A percentile compares a stretch with the other conserved stretches of the same genome.
These are phyloP conservation scores for Andrena dorsata DNA, from an alignment of 2,888 invertebrate species.

Conservation along the genomic window DNA sequence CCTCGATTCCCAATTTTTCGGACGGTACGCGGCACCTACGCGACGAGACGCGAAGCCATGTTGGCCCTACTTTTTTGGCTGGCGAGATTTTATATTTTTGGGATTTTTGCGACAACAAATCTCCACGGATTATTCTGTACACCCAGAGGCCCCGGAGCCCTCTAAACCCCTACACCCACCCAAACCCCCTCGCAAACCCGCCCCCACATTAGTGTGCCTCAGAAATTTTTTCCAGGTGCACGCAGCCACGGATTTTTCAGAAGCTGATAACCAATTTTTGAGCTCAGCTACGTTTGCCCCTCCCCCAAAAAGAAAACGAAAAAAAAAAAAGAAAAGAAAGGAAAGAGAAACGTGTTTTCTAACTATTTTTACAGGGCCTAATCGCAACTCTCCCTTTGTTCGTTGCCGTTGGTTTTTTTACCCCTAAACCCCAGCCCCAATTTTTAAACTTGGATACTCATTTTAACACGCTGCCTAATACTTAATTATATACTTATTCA, in stretches of 20 bases:
- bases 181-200: conserved; percentile 1
- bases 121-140: conserved; percentile 55
- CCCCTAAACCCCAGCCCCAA: conserved; percentile 46
- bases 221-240: conserved; percentile 83
- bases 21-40: conserved; percentile 52
- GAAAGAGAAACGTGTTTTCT: conserved; percentile 61
- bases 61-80: conserved; percentile 82
- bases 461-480: conserved; percentile 79
- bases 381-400: conserved; percentile 74
- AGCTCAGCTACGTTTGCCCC: conserved; percentile 78
- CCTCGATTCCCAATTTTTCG: conserved; percentile 59
- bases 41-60: conserved; percentile 60
- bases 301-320: conserved; percentile 38
- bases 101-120: conserved; percentile 81
- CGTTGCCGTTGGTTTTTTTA: conserved; percentile 73
- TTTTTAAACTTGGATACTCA: conserved; percentile 68
- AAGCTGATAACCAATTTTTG: conserved; percentile 83
- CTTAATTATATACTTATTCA: conserved; percentile 80
- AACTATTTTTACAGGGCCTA: conserved; percentile 77
- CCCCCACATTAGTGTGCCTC: conserved; percentile 68
- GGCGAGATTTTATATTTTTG: conserved; percentile 85
- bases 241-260: conserved; percentile 84
- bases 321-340: conserved; percentile 48
- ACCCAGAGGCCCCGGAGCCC: conserved; percentile 22
- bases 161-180: too few relatives aligned